These are phyloP conservation scores for Pandemis heparana DNA, from an alignment of 2,888 invertebrate species.

Conservation along the genomic window DNA sequence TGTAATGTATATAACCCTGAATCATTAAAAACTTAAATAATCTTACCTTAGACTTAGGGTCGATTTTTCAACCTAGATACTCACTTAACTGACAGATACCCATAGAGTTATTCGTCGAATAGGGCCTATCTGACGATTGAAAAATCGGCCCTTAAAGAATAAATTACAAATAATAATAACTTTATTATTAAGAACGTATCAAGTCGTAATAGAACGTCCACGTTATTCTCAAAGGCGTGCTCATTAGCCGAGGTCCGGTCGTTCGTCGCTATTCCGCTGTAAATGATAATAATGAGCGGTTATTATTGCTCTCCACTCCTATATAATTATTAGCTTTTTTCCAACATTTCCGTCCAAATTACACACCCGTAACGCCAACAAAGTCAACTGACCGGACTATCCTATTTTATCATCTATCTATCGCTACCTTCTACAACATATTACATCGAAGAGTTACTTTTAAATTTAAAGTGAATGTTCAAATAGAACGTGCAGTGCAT, in stretches of 20 bases:
- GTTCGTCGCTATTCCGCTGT: slow-evolving; percentile 52
- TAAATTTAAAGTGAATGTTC: background rate
- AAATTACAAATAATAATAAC: background rate
- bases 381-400: slow-evolving; percentile 15
- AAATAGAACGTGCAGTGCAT: slow-evolving; percentile 13
- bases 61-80: too few relatives aligned
- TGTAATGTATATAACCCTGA: too few relatives aligned
- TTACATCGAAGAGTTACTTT: slow-evolving; percentile 14
- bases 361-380: slow-evolving; percentile 54
- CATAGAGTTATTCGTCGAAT: too few relatives aligned
- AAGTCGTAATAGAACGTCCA: slow-evolving; percentile 46
- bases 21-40: too few relatives aligned
- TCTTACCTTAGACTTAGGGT: too few relatives aligned
- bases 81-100: too few relatives aligned
- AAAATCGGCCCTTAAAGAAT: too few relatives aligned
- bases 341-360: slow-evolving; percentile 73
- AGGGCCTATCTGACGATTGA: too few relatives aligned
- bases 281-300: slow-evolving; percentile 76
- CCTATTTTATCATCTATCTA: slow-evolving; percentile 5
- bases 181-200: background rate
- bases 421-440: background rate
- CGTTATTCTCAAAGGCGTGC: slow-evolving; percentile 54
- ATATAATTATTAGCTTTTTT: slow-evolving; percentile 78
- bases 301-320: slow-evolving; percentile 72
- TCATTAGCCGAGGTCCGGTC: slow-evolving; percentile 67